These are phyloP conservation scores for Pseudorasbora parva DNA, from an alignment of 2,113 vertebrate genomes.

Conservation along the genomic window DNA sequence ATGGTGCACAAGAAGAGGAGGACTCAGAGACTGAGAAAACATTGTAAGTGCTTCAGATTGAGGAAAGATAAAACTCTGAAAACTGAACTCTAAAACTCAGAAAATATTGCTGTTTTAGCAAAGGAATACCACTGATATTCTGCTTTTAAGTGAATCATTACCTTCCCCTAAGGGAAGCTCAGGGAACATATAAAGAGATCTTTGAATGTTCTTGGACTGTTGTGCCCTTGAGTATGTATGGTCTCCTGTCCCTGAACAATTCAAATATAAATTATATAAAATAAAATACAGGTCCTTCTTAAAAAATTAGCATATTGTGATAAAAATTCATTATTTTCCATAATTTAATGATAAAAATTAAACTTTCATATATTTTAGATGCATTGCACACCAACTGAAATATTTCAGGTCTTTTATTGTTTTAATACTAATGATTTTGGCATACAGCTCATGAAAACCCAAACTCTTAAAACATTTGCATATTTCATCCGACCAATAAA, in stretches of 20 bases:
- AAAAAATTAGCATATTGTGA: no score
- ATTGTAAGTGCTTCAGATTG: slow-evolving; percentile 76
- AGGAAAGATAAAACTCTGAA: neutral
- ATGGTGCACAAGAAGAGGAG: slow-evolving; percentile 77
- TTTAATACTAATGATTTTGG: no score
- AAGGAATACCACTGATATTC: neutral
- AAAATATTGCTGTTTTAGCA: slow-evolving; percentile 11
- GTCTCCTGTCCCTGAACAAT: neutral
- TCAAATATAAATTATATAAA: neutral
- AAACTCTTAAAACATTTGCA: no score
- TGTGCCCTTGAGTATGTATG: neutral
- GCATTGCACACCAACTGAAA: no score
- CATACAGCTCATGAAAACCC: no score
- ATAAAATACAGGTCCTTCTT: no score
- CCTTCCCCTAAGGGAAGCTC: neutral
- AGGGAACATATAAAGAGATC: neutral
- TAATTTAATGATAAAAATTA: no score
- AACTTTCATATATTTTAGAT: no score
- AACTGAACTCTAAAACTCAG: neutral
- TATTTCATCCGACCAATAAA: no score
- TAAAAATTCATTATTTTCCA: no score
- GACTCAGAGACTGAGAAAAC: slow-evolving; percentile 78
- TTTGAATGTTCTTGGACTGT: slow-evolving; percentile 11
- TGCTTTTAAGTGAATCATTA: slow-evolving; percentile 36
- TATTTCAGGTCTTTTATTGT: no score